Conservation (phyloP, 2,113 vertebrate species). For the Cebus imitator region DNA sequence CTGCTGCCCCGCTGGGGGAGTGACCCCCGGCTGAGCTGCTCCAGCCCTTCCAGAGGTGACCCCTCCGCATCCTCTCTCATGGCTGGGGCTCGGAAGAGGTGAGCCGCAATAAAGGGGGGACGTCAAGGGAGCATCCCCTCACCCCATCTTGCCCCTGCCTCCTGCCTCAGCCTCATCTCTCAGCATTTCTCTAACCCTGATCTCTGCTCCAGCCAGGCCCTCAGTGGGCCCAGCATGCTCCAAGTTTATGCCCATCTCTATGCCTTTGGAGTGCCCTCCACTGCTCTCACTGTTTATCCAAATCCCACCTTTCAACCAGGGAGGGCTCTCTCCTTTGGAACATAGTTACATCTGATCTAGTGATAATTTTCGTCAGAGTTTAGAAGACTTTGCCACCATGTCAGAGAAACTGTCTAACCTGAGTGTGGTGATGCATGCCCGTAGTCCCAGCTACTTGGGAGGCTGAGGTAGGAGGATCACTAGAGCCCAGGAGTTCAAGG, state of each 20-base stretch:
- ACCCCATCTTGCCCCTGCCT: not conserved
- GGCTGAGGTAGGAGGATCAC: too few relatives aligned
- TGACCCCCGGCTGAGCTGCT: slow-evolving; percentile 74
- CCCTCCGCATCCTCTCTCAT: not conserved
- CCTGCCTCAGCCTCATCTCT: not conserved
- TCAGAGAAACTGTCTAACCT: not conserved
- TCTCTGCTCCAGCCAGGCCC: not conserved
- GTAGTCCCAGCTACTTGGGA: too few relatives aligned
- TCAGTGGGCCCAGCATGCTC: not conserved
- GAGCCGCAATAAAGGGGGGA: not conserved
- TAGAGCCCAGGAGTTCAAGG: too few relatives aligned
- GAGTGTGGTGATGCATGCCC: too few relatives aligned
- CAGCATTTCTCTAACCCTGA: not conserved
- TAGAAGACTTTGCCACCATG: not conserved
- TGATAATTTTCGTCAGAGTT: not conserved
- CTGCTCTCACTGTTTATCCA: not conserved
- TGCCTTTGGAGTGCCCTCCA: not conserved
- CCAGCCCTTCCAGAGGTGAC: slow-evolving; percentile 33
- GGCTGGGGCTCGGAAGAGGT: slow-evolving; percentile 73
- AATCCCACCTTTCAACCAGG: not conserved
- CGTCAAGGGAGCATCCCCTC: rapidly evolving
- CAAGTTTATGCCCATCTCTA: not conserved
- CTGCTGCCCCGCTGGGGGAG: slow-evolving; percentile 79
- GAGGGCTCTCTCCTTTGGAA: not conserved
- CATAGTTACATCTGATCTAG: not conserved